Evolutionary conservation across 2,113 vertebrate genomes (phyloP).

Genomic region (Camelus bactrianus): DNA sequence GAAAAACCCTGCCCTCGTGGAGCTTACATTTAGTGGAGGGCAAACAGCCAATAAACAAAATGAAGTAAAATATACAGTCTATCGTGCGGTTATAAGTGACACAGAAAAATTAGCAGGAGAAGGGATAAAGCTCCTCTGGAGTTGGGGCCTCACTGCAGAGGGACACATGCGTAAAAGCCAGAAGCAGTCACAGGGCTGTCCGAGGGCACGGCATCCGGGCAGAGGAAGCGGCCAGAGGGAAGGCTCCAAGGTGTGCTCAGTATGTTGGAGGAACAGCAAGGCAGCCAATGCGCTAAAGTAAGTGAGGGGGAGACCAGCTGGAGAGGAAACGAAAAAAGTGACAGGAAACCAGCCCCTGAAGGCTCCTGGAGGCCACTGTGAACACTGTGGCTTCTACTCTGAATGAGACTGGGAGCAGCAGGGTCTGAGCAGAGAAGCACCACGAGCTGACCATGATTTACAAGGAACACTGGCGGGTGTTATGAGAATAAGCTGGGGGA

Average conservation of each 20-base stretch:
- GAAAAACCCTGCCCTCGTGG: background rate
- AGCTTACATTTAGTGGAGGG: background rate
- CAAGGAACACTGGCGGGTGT: background rate
- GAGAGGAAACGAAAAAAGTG: background rate
- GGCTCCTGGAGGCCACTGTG: background rate
- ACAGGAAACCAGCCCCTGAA: background rate
- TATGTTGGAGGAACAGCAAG: background rate
- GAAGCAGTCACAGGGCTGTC: background rate
- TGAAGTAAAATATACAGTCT: background rate
- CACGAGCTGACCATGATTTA: background rate
- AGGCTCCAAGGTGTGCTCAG: background rate
- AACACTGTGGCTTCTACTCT: background rate
- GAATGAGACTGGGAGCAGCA: background rate
- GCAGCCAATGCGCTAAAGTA: background rate
- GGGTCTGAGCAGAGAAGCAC: background rate
- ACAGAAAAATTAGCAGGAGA: background rate
- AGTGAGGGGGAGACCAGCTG: background rate
- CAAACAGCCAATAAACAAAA: background rate
- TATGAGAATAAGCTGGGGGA: background rate
- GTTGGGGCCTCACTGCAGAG: background rate
- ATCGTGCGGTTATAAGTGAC: background rate
- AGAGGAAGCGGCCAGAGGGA: background rate
- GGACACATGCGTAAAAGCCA: rapidly evolving
- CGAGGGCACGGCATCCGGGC: background rate
- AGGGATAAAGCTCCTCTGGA: background rate